phyloP scores from a whole-genome alignment of 2,888 invertebrate genomes.

The Tinea semifulvella region DNA sequence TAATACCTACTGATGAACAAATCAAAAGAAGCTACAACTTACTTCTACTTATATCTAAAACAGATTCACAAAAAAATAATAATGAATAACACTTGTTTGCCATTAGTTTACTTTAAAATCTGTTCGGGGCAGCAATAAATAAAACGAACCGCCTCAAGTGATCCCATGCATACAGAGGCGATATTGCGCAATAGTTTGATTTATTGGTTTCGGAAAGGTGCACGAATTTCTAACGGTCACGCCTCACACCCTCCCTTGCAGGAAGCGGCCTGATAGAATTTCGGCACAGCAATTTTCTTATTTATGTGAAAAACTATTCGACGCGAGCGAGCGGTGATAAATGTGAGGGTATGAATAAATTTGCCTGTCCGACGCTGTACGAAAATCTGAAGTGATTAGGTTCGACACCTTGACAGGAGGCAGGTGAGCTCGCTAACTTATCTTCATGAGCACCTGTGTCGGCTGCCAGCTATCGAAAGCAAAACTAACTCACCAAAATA shows the following conservation, averaged over 20 bases:
- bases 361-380: constrained; percentile 37
- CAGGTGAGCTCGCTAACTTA: constrained; percentile 33
- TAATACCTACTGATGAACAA: not conserved
- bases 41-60: not conserved
- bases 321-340: constrained; percentile 47
- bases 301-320: constrained; percentile 54
- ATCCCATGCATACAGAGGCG: constrained; percentile 57
- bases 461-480: constrained; percentile 4
- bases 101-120: constrained; percentile 36
- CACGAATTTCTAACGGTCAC: constrained; percentile 46
- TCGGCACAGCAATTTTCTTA: constrained; percentile 50
- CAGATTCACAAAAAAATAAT: not conserved
- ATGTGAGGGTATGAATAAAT: constrained; percentile 62
- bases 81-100: too few relatives aligned
- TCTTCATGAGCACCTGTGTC: constrained; percentile 11
- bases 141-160: constrained; percentile 41
- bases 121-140: constrained; percentile 54
- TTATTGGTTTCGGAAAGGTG: constrained; percentile 62
- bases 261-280: constrained; percentile 49
- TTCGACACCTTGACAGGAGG: constrained; percentile 37
- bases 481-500: not conserved
- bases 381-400: constrained; percentile 56
- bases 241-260: constrained; percentile 32
- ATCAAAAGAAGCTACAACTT: not conserved
- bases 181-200: constrained; percentile 63